These are phyloP conservation scores for Pleuronectes platessa DNA, from an alignment of 2,113 vertebrate species.

Conservation along the genomic window DNA sequence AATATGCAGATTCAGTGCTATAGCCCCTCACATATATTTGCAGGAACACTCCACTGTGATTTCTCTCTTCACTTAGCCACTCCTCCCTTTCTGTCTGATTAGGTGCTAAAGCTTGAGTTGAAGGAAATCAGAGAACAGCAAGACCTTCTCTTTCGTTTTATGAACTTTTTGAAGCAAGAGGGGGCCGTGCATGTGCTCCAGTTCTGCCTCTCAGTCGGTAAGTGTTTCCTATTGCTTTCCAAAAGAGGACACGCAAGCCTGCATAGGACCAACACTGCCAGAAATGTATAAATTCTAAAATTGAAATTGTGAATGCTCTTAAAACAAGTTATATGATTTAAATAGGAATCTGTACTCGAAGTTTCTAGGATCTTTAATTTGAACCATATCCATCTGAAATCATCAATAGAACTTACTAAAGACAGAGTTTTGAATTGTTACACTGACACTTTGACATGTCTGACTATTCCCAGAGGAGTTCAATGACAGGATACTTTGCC, in stretches of 20 bases:
- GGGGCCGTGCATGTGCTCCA: constrained; percentile 96
- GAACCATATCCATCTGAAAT: neutral
- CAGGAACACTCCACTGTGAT: neutral
- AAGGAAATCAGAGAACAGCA: constrained; percentile 96
- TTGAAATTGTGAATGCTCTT: too few relatives aligned
- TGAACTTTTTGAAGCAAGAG: constrained; percentile 98
- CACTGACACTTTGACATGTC: neutral
- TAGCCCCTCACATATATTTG: neutral
- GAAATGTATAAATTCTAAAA: too few relatives aligned
- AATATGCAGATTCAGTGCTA: neutral
- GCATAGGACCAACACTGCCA: too few relatives aligned
- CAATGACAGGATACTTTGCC: constrained; percentile 93
- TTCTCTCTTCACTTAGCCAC: neutral
- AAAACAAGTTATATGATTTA: too few relatives aligned
- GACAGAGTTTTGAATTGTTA: neutral
- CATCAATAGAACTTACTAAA: neutral
- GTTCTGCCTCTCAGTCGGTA: constrained; percentile 96
- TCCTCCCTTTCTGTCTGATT: neutral
- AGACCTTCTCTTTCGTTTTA: constrained; percentile 97
- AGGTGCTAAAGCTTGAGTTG: constrained; percentile 95
- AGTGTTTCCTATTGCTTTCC: constrained; percentile 43
- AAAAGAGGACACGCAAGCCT: too few relatives aligned
- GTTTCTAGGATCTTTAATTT: too few relatives aligned
- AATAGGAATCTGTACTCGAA: neutral
- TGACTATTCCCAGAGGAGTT: constrained; percentile 89